phyloP scores from a whole-genome alignment of 2,113 vertebrate genomes.

The Leptobrachium leishanense region DNA sequence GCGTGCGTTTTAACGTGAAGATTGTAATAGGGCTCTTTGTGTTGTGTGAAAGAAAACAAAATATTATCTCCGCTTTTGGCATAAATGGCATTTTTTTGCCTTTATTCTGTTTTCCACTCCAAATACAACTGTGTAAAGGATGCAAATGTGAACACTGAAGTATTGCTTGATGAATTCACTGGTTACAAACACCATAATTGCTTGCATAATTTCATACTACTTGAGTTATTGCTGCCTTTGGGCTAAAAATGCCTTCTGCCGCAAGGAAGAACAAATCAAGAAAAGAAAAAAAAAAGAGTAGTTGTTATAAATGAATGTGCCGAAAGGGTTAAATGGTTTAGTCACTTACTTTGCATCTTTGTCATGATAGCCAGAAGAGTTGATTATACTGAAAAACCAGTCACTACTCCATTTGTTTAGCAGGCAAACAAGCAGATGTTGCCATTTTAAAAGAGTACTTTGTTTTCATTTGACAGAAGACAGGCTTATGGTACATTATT shows the following conservation, averaged over 20 bases:
- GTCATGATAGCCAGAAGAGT: not conserved
- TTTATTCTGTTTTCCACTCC: not conserved
- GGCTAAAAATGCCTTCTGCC: constrained; percentile 31
- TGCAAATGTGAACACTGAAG: constrained; percentile 22
- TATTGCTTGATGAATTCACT: constrained; percentile 30
- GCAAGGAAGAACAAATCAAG: constrained; percentile 25
- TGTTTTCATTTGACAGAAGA: constrained; percentile 14
- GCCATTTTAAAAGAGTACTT: constrained; percentile 2
- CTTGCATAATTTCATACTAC: constrained; percentile 30
- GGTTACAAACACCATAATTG: constrained; percentile 24
- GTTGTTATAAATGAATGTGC: not conserved
- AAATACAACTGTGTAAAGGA: constrained; percentile 1
- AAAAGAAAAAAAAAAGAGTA: not conserved
- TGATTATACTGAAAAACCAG: not conserved
- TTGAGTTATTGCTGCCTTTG: constrained; percentile 31
- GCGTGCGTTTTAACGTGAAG: too few species aligned
- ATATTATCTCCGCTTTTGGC: too few species aligned
- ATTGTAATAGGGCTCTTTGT: too few species aligned
- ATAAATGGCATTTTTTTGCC: too few species aligned
- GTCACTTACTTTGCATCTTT: not conserved
- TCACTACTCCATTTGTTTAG: not conserved
- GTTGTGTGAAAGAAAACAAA: too few species aligned
- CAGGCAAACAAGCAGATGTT: not conserved
- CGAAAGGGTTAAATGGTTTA: not conserved
- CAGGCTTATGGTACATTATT: not conserved